Conservation (phyloP, 2,888 invertebrate species). For the Agriotes lineatus region DNA sequence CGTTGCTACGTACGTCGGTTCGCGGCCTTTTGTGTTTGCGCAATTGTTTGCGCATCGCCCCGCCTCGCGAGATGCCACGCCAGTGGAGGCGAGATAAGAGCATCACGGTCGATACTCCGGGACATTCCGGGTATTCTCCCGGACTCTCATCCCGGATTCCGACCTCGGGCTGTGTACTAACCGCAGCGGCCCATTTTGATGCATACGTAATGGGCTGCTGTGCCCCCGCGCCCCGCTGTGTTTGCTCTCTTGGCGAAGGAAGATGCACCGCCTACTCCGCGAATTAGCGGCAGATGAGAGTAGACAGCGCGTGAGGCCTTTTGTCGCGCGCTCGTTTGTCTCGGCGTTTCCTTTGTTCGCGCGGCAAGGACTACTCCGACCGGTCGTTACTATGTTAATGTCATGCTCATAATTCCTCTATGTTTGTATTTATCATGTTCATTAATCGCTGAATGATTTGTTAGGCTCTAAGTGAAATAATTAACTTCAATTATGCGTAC, state of each 20-base stretch:
- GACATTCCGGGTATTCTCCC: constrained; percentile 43
- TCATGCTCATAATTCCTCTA: constrained; percentile 33
- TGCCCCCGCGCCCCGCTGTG: neutral
- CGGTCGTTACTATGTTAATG: constrained; percentile 37
- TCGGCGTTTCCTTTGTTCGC: constrained; percentile 39
- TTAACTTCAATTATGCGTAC: constrained; percentile 35
- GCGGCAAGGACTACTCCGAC: constrained; percentile 25
- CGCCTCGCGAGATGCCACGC: constrained; percentile 61
- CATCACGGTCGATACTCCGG: constrained; percentile 63
- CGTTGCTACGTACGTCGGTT: constrained; percentile 54
- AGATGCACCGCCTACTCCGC: neutral
- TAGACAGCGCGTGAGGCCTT: constrained; percentile 21
- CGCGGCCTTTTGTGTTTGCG: constrained; percentile 57
- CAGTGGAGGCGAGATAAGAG: constrained; percentile 62
- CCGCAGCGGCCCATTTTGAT: constrained; percentile 53
- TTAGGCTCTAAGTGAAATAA: constrained; percentile 34
- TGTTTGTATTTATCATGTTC: constrained; percentile 41
- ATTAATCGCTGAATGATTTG: constrained; percentile 45
- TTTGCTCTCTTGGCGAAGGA: constrained; percentile 9
- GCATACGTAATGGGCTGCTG: constrained; percentile 61
- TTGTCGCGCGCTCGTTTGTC: constrained; percentile 34
- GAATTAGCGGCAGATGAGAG: neutral
- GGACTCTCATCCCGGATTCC: constrained; percentile 58
- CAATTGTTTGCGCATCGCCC: constrained; percentile 59
- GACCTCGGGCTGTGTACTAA: constrained; percentile 52